A percentile compares a stretch with the other conserved stretches of the same genome.
These are phyloP conservation scores for Arrhopalites spinosus DNA, from an alignment of 2,888 invertebrate species.

Conservation along the genomic window DNA sequence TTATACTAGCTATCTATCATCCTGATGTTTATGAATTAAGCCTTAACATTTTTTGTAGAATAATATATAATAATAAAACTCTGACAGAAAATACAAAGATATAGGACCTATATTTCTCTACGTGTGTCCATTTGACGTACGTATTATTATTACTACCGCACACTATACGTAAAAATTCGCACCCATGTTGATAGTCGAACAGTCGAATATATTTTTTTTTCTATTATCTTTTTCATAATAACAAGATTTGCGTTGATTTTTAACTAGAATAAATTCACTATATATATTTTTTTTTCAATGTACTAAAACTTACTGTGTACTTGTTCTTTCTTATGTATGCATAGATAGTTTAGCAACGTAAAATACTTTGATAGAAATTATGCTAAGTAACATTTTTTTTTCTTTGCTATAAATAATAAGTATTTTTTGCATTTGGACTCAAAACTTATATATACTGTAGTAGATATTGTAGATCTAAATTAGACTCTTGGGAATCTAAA, in stretches of 20 bases:
- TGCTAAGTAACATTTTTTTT: too few relatives aligned
- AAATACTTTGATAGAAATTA: background rate
- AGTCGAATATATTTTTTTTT: too few relatives aligned
- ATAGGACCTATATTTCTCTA: background rate
- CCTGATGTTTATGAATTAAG: too few relatives aligned
- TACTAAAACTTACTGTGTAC: background rate
- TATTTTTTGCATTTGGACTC: background rate
- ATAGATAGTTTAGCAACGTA: background rate
- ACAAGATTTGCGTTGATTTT: slow-evolving; percentile 9
- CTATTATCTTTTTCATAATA: background rate
- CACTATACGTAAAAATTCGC: background rate
- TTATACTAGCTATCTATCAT: too few relatives aligned
- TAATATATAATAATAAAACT: too few relatives aligned
- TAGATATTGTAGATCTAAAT: background rate
- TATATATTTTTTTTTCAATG: background rate
- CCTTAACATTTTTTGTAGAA: too few relatives aligned
- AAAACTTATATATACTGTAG: background rate
- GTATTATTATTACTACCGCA: background rate
- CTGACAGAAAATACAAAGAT: too few relatives aligned
- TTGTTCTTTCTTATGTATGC: background rate
- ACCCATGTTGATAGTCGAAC: too few relatives aligned
- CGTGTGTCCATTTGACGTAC: background rate
- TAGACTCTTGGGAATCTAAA: too few relatives aligned
- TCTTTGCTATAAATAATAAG: background rate
- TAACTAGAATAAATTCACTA: slow-evolving; percentile 22